Conservation (phyloP, 2,113 vertebrate species). For the Eulemur rufifrons region DNA sequence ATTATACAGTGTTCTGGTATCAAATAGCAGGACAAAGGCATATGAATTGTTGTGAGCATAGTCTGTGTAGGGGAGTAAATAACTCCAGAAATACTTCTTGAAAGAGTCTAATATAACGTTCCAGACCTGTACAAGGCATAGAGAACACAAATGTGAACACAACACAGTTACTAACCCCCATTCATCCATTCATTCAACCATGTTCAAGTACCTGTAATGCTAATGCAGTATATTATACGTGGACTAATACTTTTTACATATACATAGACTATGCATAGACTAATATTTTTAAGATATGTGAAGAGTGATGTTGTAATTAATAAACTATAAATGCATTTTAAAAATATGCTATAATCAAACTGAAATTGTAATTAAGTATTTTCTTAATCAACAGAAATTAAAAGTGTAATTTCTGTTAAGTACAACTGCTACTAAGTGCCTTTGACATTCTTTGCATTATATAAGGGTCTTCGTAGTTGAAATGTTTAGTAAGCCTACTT, state of each 20-base stretch:
- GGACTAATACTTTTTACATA: no score
- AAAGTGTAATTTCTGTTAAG: neutral
- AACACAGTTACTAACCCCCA: neutral
- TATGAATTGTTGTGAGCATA: neutral
- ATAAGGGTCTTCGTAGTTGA: neutral
- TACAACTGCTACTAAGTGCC: neutral
- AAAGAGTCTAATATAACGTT: neutral
- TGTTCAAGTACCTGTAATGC: neutral
- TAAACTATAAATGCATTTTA: neutral
- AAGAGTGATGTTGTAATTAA: neutral
- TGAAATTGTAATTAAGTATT: neutral
- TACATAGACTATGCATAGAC: neutral
- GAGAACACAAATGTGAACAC: neutral
- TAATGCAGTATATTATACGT: neutral
- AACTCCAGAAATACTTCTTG: neutral
- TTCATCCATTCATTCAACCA: neutral
- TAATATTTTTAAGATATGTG: neutral
- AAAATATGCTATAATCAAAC: neutral
- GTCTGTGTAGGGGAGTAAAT: neutral
- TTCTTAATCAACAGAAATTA: neutral
- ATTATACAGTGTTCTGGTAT: neutral
- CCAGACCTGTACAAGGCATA: neutral
- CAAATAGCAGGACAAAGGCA: neutral
- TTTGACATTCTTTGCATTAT: neutral
- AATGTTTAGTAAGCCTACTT: neutral